A percentile compares a stretch with the other conserved stretches of the same genome.
phyloP scores from a whole-genome alignment of 2,113 vertebrate genomes.

The Anarrhichthys ocellatus region DNA sequence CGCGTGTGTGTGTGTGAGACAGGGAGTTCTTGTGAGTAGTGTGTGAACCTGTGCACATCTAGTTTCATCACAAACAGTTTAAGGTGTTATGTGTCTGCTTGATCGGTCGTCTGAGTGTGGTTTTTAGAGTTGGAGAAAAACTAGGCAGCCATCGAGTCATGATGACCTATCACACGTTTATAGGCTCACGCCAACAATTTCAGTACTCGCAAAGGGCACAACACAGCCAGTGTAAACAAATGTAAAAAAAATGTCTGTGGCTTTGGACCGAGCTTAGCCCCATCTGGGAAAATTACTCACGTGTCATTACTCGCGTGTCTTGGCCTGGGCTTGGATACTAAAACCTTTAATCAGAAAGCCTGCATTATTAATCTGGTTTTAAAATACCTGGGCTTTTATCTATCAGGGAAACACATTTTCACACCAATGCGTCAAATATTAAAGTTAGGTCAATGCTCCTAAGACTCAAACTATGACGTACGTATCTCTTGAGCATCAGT shows the following conservation, averaged over 20 bases:
- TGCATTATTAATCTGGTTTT: background rate
- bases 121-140: background rate
- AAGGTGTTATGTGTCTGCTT: constrained; percentile 5
- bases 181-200: background rate
- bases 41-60: background rate
- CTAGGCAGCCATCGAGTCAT: background rate
- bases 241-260: background rate
- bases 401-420: background rate
- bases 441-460: background rate
- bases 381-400: background rate
- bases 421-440: background rate
- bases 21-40: background rate
- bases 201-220: background rate
- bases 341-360: background rate
- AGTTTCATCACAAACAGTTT: constrained; percentile 9
- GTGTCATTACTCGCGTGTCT: fast-evolving
- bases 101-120: constrained; percentile 16
- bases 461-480: background rate
- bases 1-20: background rate
- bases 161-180: constrained; percentile 15
- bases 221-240: background rate
- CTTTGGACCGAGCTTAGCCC: background rate
- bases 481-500: background rate
- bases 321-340: background rate
- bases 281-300: background rate